These are phyloP conservation scores for Tupaia tana DNA, from an alignment of 2,113 vertebrate species.

Conservation along the genomic window DNA sequence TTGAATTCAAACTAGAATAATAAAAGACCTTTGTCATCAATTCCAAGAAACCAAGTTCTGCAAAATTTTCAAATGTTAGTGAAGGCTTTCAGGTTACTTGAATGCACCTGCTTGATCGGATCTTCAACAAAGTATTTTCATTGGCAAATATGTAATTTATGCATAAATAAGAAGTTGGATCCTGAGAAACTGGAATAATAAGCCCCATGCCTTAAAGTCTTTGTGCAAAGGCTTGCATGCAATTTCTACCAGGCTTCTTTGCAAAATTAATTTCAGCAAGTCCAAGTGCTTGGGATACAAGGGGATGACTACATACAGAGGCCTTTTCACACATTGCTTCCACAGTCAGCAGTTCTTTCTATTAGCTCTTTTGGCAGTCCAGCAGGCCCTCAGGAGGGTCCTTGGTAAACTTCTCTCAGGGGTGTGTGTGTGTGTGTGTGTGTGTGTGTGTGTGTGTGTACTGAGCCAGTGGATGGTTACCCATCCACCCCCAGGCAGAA, in stretches of 20 bases:
- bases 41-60: constrained; percentile 72
- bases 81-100: constrained; percentile 65
- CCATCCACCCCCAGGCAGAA: constrained; percentile 17
- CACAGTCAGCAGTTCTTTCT: background rate
- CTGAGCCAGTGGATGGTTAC: constrained; percentile 46
- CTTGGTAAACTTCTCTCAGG: background rate
- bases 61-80: constrained; percentile 71
- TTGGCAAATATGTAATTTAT: constrained; percentile 75
- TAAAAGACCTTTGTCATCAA: constrained; percentile 67
- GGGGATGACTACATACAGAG: background rate
- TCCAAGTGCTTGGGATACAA: background rate
- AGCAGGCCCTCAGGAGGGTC: background rate
- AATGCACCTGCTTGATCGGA: constrained; percentile 71
- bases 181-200: constrained; percentile 68
- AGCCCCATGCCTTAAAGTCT: constrained; percentile 57
- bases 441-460: background rate
- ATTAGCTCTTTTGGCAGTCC: constrained; percentile 34
- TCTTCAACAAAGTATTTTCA: constrained; percentile 75
- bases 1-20: constrained; percentile 60
- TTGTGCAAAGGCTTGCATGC: constrained; percentile 15
- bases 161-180: constrained; percentile 74
- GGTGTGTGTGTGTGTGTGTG: rapidly evolving
- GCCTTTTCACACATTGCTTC: constrained; percentile 34
- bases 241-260: constrained; percentile 52
- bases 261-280: constrained; percentile 23